Conservation (phyloP, 2,113 vertebrate species). For the Rhegmatorhina hoffmannsi region DNA sequence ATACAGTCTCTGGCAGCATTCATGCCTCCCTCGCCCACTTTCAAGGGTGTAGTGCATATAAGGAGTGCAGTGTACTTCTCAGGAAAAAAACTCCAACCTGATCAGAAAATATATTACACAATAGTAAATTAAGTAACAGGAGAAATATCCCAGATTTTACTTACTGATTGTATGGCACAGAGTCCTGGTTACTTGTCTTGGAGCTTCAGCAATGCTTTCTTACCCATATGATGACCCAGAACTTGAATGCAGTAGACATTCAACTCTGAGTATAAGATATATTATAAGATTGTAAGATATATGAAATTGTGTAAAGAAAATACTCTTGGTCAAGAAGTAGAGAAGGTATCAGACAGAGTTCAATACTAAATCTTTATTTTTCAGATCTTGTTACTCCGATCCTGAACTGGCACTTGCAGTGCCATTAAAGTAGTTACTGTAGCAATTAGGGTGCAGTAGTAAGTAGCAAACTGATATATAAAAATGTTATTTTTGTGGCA, state of each 20-base stretch:
- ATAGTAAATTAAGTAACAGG: neutral
- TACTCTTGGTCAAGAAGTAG: neutral
- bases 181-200: neutral
- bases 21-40: neutral
- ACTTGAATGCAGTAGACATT: neutral
- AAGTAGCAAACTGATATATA: neutral
- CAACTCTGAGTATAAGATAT: neutral
- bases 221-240: neutral
- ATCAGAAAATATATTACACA: neutral
- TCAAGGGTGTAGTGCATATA: neutral
- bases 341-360: neutral
- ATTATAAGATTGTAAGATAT: neutral
- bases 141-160: neutral
- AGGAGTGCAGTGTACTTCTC: neutral
- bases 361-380: neutral
- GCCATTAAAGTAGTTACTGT: neutral
- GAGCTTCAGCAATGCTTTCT: neutral
- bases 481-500: neutral
- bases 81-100: neutral
- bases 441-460: neutral
- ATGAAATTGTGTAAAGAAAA: neutral
- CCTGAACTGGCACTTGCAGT: neutral
- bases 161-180: neutral
- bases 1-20: neutral
- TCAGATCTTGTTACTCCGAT: neutral